phyloP scores from a whole-genome alignment of 2,888 invertebrate genomes.

The Apodemia mormo region DNA sequence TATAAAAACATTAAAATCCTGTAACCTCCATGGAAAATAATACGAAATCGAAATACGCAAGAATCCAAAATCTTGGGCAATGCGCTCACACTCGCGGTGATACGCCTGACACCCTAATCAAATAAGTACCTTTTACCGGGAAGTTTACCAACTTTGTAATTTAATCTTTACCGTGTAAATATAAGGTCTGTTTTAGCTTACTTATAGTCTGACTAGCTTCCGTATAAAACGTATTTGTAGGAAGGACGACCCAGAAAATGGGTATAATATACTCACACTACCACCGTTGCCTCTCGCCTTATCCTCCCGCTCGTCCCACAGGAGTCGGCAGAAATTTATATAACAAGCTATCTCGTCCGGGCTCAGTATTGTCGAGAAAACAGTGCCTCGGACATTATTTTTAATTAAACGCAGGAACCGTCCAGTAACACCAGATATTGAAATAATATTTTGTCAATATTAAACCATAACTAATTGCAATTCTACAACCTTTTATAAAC shows the following conservation, averaged over 20 bases:
- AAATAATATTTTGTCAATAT: slow-evolving; percentile 43
- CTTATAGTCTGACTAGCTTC: slow-evolving; percentile 68
- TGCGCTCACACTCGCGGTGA: slow-evolving; percentile 77
- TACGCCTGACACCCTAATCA: slow-evolving; percentile 82
- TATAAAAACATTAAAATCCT: neutral
- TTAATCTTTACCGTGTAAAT: slow-evolving; percentile 40
- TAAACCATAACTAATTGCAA: neutral
- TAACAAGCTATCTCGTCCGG: slow-evolving; percentile 79
- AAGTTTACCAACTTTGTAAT: slow-evolving; percentile 45
- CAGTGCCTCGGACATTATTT: slow-evolving; percentile 76
- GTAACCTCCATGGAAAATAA: slow-evolving; percentile 42
- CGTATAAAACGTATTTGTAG: slow-evolving; percentile 82
- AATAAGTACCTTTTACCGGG: slow-evolving; percentile 81
- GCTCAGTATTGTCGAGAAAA: slow-evolving; percentile 75
- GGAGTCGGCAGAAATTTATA: slow-evolving; percentile 79
- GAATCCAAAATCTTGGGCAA: slow-evolving; percentile 77
- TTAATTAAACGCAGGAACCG: slow-evolving; percentile 76
- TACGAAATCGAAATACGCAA: slow-evolving; percentile 74
- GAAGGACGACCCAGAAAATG: slow-evolving; percentile 82
- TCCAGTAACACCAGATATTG: slow-evolving; percentile 54
- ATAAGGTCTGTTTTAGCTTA: slow-evolving; percentile 52
- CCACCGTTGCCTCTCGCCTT: slow-evolving; percentile 63
- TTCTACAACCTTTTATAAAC: neutral
- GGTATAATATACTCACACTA: slow-evolving; percentile 82
- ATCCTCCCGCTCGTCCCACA: slow-evolving; percentile 68